A percentile compares a stretch with the other conserved stretches of the same genome.
Evolutionary conservation across 2,888 invertebrate species (phyloP).

Genomic region (Myopa testacea): DNA sequence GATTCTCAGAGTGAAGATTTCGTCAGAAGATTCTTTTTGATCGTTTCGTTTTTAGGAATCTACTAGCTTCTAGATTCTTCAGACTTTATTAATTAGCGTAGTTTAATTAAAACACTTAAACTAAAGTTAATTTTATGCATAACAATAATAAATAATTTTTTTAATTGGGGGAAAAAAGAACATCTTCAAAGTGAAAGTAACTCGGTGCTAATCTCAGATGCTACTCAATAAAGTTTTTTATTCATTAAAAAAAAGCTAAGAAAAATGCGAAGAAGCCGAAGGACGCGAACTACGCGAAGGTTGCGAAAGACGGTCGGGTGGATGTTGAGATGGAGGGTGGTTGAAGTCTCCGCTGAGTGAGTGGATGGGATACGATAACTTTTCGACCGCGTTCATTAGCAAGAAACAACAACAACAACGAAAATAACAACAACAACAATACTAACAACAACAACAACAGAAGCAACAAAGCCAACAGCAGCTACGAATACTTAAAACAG

Average conservation of each 20-base stretch:
- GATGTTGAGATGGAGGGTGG: neutral
- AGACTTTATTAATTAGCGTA: too few species aligned
- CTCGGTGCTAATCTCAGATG: neutral
- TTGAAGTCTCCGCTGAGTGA: neutral
- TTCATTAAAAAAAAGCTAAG: neutral
- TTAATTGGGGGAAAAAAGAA: neutral
- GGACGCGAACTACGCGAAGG: neutral
- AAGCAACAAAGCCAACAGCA: slow-evolving; percentile 50
- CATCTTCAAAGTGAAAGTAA: neutral
- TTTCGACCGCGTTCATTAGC: slow-evolving; percentile 61
- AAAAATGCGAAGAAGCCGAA: too few species aligned
- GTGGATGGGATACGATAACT: slow-evolving; percentile 16
- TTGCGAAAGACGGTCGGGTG: neutral
- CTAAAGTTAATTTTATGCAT: too few species aligned
- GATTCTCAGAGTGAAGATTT: too few species aligned
- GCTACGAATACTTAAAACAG: slow-evolving; percentile 57
- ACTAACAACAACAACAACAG: neutral
- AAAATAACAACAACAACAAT: slow-evolving; percentile 49
- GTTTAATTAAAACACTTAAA: too few species aligned
- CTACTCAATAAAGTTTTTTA: slow-evolving; percentile 3
- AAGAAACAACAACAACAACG: neutral
- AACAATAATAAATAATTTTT: neutral
- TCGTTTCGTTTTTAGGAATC: too few species aligned
- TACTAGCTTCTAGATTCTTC: too few species aligned
- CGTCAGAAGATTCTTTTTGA: too few species aligned